These are phyloP conservation scores for Australoheros facetus DNA, from an alignment of 2,797 vertebrate genomes.

Conservation along the genomic window DNA sequence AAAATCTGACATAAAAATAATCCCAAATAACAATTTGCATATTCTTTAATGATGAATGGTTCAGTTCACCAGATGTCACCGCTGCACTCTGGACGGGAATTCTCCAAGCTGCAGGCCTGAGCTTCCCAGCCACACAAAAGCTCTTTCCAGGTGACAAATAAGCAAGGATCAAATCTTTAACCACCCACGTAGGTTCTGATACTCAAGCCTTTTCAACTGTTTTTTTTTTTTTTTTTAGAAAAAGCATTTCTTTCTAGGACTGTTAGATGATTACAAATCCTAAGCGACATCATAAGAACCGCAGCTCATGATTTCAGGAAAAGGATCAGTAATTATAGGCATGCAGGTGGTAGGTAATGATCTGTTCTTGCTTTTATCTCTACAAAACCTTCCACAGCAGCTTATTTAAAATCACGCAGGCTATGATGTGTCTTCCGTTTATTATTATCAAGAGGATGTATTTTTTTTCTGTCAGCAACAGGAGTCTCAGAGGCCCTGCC, in stretches of 20 bases:
- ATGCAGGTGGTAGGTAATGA: not conserved
- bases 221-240: conserved; percentile 19
- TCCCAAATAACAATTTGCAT: conserved; percentile 76
- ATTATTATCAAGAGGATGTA: conserved; percentile 4
- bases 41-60: conserved; percentile 77
- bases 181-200: conserved; percentile 46
- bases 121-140: conserved; percentile 59
- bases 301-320: conserved; percentile 18
- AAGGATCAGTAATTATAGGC: not conserved
- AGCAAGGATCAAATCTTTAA: conserved; percentile 64
- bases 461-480: conserved; percentile 24
- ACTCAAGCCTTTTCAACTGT: conserved; percentile 35
- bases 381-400: not conserved
- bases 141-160: conserved; percentile 63
- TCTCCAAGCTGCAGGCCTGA: conserved; percentile 42
- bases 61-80: conserved; percentile 74
- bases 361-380: not conserved
- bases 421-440: not conserved
- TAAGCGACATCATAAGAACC: conserved; percentile 24
- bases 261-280: conserved; percentile 45
- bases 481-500: conserved; percentile 39
- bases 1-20: conserved; percentile 77
- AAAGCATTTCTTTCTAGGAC: conserved; percentile 32
- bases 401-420: conserved; percentile 6
- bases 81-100: conserved; percentile 64